phyloP scores from a whole-genome alignment of 2,113 vertebrate species.

The Tragelaphus imberbis region DNA sequence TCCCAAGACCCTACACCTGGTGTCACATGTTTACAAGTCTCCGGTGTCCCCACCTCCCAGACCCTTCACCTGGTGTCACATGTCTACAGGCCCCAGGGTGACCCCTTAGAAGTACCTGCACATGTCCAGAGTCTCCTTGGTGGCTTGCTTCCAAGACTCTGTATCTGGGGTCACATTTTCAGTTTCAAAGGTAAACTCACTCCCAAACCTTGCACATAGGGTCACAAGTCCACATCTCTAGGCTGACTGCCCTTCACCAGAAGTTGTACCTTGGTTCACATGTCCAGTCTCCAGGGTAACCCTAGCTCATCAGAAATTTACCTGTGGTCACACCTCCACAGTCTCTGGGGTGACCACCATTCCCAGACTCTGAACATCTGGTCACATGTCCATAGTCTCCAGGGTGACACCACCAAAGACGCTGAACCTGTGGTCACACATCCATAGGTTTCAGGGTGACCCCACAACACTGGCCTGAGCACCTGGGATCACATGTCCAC shows the following conservation, averaged over 20 bases:
- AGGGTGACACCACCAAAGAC: no score
- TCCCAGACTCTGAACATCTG: no score
- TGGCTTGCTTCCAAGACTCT: not conserved
- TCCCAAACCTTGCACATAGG: not conserved
- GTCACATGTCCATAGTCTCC: no score
- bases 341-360: no score
- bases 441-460: no score
- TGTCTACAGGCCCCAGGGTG: not conserved
- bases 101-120: not conserved
- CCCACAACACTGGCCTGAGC: no score
- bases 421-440: no score
- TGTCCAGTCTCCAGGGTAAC: no score
- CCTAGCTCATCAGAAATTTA: no score
- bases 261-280: no score
- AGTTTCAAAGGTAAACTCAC: not conserved
- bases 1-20: not conserved
- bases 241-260: no score
- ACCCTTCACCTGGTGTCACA: not conserved
- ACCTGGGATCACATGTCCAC: no score
- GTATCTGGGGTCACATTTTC: not conserved
- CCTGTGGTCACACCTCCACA: not conserved
- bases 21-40: not conserved
- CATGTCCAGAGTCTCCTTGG: not conserved
- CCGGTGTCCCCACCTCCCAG: not conserved
- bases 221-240: accelerated